Evolutionary conservation across 2,888 invertebrate species (phyloP).

Genomic region (Synanthedon formicaeformis): DNA sequence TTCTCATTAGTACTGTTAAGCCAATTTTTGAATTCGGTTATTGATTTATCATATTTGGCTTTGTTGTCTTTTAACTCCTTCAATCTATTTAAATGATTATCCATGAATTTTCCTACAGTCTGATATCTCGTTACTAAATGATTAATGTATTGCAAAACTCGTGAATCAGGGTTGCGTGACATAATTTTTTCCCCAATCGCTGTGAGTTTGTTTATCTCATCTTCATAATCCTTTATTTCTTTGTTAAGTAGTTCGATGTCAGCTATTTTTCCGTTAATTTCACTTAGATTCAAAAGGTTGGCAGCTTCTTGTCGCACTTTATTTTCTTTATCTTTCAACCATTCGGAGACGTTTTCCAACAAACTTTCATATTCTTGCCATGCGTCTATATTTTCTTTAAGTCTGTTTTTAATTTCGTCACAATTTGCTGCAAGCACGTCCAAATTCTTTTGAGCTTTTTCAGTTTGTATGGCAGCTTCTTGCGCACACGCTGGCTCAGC

Average conservation of each 20-base stretch:
- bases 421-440: constrained; percentile 77
- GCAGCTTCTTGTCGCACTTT: constrained; percentile 80
- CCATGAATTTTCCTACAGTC: constrained; percentile 77
- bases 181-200: constrained; percentile 79
- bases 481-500: constrained; percentile 78
- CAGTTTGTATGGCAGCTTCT: constrained; percentile 76
- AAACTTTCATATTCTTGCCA: constrained; percentile 86
- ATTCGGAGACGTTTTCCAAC: constrained; percentile 79
- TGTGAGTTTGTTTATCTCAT: constrained; percentile 75
- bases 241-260: constrained; percentile 75
- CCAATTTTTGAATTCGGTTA: constrained; percentile 82
- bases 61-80: constrained; percentile 79
- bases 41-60: constrained; percentile 74
- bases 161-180: constrained; percentile 83
- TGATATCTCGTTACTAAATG: constrained; percentile 84
- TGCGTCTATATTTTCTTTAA: constrained; percentile 78
- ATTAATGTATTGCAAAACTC: constrained; percentile 83
- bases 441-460: constrained; percentile 78
- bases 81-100: constrained; percentile 78
- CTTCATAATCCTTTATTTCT: constrained; percentile 74
- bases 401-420: constrained; percentile 73
- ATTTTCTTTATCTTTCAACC: constrained; percentile 85
- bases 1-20: constrained; percentile 79
- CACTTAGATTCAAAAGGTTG: constrained; percentile 75
- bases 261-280: constrained; percentile 76